Evolutionary conservation across 2,888 invertebrate species (phyloP).

Genomic region (Callosobruchus maculatus): DNA sequence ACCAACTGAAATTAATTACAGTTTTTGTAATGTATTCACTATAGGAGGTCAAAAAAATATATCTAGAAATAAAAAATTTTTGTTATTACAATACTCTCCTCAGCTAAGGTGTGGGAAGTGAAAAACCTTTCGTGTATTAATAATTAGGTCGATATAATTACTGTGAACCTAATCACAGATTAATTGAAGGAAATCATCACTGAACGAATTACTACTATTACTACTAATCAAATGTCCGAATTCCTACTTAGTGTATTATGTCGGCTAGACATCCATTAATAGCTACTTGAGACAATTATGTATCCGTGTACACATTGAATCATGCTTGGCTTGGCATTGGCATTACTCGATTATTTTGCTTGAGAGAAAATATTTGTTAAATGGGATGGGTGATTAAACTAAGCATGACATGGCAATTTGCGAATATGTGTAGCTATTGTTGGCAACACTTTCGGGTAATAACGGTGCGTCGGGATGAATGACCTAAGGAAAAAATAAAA

Average conservation of each 20-base stretch:
- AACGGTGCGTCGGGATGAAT: neutral
- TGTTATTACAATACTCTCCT: too few species aligned
- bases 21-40: too few species aligned
- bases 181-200: neutral
- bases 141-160: neutral
- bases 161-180: neutral
- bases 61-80: too few species aligned
- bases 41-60: too few species aligned
- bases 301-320: neutral
- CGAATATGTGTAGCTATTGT: neutral
- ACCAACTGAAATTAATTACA: too few species aligned
- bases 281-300: neutral
- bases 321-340: neutral
- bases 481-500: neutral
- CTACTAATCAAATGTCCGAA: neutral
- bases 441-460: neutral
- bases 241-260: neutral
- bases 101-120: too few species aligned
- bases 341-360: neutral
- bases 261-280: neutral
- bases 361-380: neutral
- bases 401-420: neutral
- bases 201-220: neutral
- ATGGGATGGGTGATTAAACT: neutral
- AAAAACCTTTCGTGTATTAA: too few species aligned